Percentiles rank a stretch among this genome's conserved stretches.
Evolutionary conservation across 2,888 invertebrate species (phyloP).

Genomic region (Podabrus alpinus): DNA sequence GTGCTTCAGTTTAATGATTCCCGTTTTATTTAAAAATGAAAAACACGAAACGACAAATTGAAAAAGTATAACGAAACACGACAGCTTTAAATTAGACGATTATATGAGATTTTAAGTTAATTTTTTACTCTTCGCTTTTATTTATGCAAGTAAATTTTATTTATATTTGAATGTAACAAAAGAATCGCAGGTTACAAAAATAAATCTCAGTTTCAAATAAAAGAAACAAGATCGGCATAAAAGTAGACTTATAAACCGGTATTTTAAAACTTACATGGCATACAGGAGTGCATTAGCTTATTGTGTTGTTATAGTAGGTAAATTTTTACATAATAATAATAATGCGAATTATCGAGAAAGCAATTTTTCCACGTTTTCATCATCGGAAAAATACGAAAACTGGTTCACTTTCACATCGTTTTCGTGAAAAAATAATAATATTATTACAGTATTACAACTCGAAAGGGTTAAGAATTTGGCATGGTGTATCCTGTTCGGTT

Average conservation of each 20-base stretch:
- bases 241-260: conserved; percentile 21
- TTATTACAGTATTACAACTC: neutral
- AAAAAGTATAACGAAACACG: neutral
- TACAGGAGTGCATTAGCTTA: conserved; percentile 10
- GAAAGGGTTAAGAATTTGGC: neutral
- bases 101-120: neutral
- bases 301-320: neutral
- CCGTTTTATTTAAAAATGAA: neutral
- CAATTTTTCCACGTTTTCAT: neutral
- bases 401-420: neutral
- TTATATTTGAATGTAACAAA: neutral
- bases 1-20: neutral
- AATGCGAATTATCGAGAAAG: neutral
- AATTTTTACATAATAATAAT: neutral
- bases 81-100: neutral
- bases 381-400: neutral
- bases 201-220: conserved; percentile 7
- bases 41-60: neutral
- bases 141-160: neutral
- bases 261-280: conserved; percentile 13
- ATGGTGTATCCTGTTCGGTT: neutral
- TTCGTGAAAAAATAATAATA: neutral
- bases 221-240: conserved; percentile 13
- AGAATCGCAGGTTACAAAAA: neutral
- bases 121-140: neutral